Base-by-base conservation (phyloP, 2,113 vertebrate genomes). In the Myrmophylax atrothorax region DNA sequence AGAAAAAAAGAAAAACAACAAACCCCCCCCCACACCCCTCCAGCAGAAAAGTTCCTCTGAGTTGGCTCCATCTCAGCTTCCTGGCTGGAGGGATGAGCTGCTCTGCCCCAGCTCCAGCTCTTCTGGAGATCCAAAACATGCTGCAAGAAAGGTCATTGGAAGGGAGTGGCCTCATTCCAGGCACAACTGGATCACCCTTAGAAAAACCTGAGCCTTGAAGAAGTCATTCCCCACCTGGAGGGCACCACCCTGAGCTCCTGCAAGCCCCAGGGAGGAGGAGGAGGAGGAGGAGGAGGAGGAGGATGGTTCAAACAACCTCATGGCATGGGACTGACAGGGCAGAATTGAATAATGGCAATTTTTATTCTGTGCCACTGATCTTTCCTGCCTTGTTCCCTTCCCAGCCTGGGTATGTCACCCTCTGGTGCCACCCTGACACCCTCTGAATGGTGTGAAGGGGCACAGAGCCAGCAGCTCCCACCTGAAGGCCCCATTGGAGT, bases 81-180 rank as follows among this genome's bases (percentile, higher is more conserved):
- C 79, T 63, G 93, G 78, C 94, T 90, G 37, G 60, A 63, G 86
- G 90, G 86, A 79, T 85, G 73, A 82, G 52, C 8, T 24, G 62
- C 88, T 91, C 90, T 93, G 91, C 72, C 84, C 75, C 55, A 37
- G 22, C 46, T 29, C 80, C 90, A 84, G 88, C 7, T 31, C 84
- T 74, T 44, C 87, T 42, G 49, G 35, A 82, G 18, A 66, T 84
- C 93, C 91, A 69, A 81, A 89, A 87, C 18, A 33, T 3, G 33
- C 89, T 22, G 50, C 76, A 22, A 58, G 78, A 94, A 95, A 92
- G 93, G 91, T 87, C 95, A 67, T 29, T 77, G 92, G 83, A 55
- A 93, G 86, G 94, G 91, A 90, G 73, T 11, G 73, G 60, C 83
- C n/a, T 47, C 3, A 67, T 14, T 49, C 56, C 18, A 67, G 84